Evolutionary conservation across 1,140 invertebrate species (phyloP), one percentile per base, ranked within the genome.

Genomic region (Adelges cooleyi): DNA sequence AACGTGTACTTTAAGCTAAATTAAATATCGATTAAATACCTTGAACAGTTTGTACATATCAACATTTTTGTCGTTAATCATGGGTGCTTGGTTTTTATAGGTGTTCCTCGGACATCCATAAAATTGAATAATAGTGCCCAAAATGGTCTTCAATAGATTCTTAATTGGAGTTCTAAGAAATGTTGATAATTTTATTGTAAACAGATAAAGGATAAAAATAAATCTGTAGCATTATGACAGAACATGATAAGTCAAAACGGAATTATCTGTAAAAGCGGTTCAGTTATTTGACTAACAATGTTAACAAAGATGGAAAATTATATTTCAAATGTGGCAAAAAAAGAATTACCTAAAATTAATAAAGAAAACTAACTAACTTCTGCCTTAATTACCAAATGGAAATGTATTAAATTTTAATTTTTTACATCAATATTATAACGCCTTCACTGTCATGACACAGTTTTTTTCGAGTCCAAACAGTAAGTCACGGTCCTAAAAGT

Each of bases 51-150:
- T 84, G 74, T 95, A 95, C 0, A 98, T 77, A 76, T 98, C 93
- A 29, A 98, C 85, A 73, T 98, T 94, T 68, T 86, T 85, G 66
- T 82, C 86, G 36, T 86, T 86, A 56, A 98, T 90, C 65, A 85
- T 86, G 0, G 95, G 94, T 68, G 87, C 91, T 75, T 92, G 89
- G 73, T n/a, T n/a, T 98, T 98, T 22, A 98, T 86, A 0, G 95
- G 94, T 1, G 95, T 97, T 10, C 92, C 89, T 49, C 93, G 82
- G 74, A 98, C 95, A 73, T 98, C 95, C 93, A 97, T 96, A 72
- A 96, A 98, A 77, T 97, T 97, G 75, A 96, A 97, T 0, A 98
- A 73, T 71, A 97, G 92, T 6, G 95, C 95, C 10, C 92, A 79
- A 98, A 98, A 67, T 90, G 85, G 75, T 96, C 92, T 77, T 97